Evolutionary conservation across 2,888 invertebrate species (phyloP), one percentile per base, ranked within the genome.

Genomic region (Drosophila koepferae): DNA sequence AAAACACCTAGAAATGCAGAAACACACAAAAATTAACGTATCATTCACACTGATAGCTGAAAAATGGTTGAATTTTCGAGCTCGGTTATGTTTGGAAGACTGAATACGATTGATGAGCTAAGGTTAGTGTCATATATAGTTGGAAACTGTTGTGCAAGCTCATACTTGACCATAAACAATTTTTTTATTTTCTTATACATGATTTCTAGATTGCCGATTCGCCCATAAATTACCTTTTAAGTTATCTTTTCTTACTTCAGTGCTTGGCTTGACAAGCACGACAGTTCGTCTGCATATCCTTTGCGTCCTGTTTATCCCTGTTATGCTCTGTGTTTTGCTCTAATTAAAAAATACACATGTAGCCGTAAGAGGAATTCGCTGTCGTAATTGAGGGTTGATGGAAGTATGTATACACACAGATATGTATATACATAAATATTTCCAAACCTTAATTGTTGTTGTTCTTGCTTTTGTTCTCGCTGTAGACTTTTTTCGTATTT

Each of bases 331-430:
- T 55, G 59, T 51, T 75, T 48, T 75, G 67, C 63, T 77, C 81
- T 83, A 82, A 83, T 79, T 78, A 74, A 73, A 82, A 85, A 77
- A 77, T 74, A 75, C 68, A 72, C 67, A 80, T 66, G 65, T 66
- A 63, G 66, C 48, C 53, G 34, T 53, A 56, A 51, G 40, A 48
- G 53, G 66, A 80, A 65, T 73, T 67, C 71, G 73, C 72, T 72
- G 74, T 67, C 64, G 60, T 77, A 79, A 74, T 80, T 72, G 86
- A 80, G 85, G 85, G 85, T 86, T 88, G 85, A 77, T 85, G 71
- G 64, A 60, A 66, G 74, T 74, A 63, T 56, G 72, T 80, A 69
- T 64, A 12, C 14, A 53, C 14, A 53, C 14, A 20, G 8, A 36
- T 36, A 36, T 6, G 6, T 16, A 38, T 16, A n/a, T 20, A 20